Conservation (phyloP, 2,113 vertebrate species). For the Symphodus melops region DNA sequence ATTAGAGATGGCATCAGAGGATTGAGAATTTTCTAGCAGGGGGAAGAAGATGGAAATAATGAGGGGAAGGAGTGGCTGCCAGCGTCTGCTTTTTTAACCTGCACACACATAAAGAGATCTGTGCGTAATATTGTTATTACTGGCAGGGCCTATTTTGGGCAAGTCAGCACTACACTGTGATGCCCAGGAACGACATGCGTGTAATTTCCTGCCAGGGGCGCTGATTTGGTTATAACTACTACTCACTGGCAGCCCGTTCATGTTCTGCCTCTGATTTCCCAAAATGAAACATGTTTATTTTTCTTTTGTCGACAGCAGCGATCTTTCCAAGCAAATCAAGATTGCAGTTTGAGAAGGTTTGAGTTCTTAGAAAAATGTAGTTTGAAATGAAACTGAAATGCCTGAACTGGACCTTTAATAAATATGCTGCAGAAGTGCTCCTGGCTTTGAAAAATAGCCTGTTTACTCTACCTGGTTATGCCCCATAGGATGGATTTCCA, state of each 20-base stretch:
- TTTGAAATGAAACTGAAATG: slow-evolving; percentile 68
- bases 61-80: slow-evolving; percentile 67
- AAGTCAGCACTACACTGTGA: slow-evolving; percentile 69
- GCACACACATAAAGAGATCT: slow-evolving; percentile 68
- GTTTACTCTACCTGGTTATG: slow-evolving; percentile 71
- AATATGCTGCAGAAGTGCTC: slow-evolving; percentile 67
- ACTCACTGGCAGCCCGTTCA: slow-evolving; percentile 64
- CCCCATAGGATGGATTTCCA: slow-evolving; percentile 69
- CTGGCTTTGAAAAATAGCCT: slow-evolving; percentile 76
- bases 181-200: slow-evolving; percentile 76
- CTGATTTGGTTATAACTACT: slow-evolving; percentile 73
- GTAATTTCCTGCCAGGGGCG: slow-evolving; percentile 79
- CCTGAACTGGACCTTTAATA: slow-evolving; percentile 70
- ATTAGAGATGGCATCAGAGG: slow-evolving; percentile 71
- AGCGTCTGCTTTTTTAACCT: slow-evolving; percentile 61
- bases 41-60: slow-evolving; percentile 76
- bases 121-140: slow-evolving; percentile 74
- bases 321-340: slow-evolving; percentile 77
- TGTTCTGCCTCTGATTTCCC: slow-evolving; percentile 75
- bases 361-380: slow-evolving; percentile 49
- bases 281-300: slow-evolving; percentile 79
- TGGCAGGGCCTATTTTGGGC: slow-evolving; percentile 72
- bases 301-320: slow-evolving; percentile 73
- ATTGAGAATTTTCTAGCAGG: slow-evolving; percentile 65
- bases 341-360: slow-evolving; percentile 54